Conservation (phyloP, 1,140 invertebrate genomes). For the Bursaphelenchus mucronatus region DNA sequence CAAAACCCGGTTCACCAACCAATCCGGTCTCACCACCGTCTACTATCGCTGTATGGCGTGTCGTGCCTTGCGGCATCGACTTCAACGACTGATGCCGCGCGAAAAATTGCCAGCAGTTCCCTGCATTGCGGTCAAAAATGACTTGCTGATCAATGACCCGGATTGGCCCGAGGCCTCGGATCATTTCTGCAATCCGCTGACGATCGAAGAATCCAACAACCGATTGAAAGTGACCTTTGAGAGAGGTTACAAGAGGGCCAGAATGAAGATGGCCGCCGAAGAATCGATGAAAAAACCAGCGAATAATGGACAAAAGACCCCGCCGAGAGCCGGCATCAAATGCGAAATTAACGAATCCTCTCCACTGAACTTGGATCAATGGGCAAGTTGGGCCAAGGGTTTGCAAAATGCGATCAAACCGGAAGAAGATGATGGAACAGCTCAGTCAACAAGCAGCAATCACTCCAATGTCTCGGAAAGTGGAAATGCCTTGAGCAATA, state of each 20-base stretch:
- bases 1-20: slow-evolving; percentile 49
- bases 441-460: slow-evolving; percentile 9
- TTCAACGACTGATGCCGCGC: slow-evolving; percentile 41
- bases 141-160: slow-evolving; percentile 49
- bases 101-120: slow-evolving; percentile 47
- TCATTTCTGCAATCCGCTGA: slow-evolving; percentile 46
- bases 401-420: slow-evolving; percentile 7
- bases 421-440: slow-evolving; percentile 16
- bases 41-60: slow-evolving; percentile 54
- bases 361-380: slow-evolving; percentile 13
- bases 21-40: slow-evolving; percentile 45
- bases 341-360: neutral
- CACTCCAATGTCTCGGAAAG: neutral
- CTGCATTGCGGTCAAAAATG: slow-evolving; percentile 49
- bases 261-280: slow-evolving; percentile 49
- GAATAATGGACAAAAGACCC: slow-evolving; percentile 8
- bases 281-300: slow-evolving; percentile 17
- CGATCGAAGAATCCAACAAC: slow-evolving; percentile 47
- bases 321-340: neutral
- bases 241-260: slow-evolving; percentile 44
- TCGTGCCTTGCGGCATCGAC: slow-evolving; percentile 43
- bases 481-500: neutral
- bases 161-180: slow-evolving; percentile 48
- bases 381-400: slow-evolving; percentile 7
- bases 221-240: slow-evolving; percentile 47